Evolutionary conservation across 2,797 vertebrate species (phyloP), one percentile per base, ranked within the genome.

Genomic region (Hyperoplus immaculatus): DNA sequence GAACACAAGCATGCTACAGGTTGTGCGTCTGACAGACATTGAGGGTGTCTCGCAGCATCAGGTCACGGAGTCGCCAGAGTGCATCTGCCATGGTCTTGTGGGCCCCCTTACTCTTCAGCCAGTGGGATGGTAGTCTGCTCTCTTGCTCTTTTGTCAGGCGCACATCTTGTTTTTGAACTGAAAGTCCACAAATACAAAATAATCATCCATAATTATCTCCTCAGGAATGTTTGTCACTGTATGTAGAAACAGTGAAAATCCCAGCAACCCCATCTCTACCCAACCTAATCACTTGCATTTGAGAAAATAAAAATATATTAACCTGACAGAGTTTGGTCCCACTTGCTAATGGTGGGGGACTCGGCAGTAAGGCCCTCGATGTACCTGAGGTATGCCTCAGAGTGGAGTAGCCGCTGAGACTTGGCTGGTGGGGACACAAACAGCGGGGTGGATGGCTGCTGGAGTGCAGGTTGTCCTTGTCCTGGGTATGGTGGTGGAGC

Each of bases 61-160:
- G 94, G 92, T 99, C 98, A 72, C 98, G 96, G 69, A 99, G 96
- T 41, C 98, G 96, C 98, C 98, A 99, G 54, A 99, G 88, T 3
- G 98, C 98, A 60, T 99, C 98, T 0, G 97, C 97, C 98, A 99
- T 99, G 8, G 98, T 99, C 82, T 96, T 98, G 87, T 99, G 98
- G 64, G 98, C 98, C 2, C 98, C 98, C 91, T 99, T 99, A 84
- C 98, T 99, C 88, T 98, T 99, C 89, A 99, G 87, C 98, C 98
- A 99, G 84, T 99, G 98, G 6, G 97, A 96, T 6, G 98, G 98
- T n/a, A 99, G 95, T 43, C 97, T 95, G 90, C 97, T 97, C 89
- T 99, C 98, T 71, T 99, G 98, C 82, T 99, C 98, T 93, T 98
- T 99, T 3, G 97, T 98, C 82, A 99, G 89, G 56, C 98, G 98